phyloP scores from a whole-genome alignment of 2,797 vertebrate genomes.

The Etheostoma perlongum region DNA sequence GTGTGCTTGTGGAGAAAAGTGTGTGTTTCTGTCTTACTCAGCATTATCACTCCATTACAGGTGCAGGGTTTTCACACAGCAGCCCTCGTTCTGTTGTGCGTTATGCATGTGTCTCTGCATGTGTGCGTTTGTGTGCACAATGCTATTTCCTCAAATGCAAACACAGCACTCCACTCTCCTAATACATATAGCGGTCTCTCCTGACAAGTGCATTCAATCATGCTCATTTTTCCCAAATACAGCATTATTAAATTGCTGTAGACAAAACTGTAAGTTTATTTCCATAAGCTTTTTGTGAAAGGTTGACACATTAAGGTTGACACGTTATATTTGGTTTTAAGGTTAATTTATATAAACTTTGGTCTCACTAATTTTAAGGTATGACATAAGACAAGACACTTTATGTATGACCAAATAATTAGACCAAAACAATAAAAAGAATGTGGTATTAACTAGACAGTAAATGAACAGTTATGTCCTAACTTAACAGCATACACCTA shows the following conservation, averaged over 20 bases:
- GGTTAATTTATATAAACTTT: slow-evolving; percentile 21
- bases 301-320: slow-evolving; percentile 14
- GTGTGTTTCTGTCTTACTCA: slow-evolving; percentile 69
- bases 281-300: slow-evolving; percentile 57
- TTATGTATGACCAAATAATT: too few species aligned
- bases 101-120: slow-evolving; percentile 45
- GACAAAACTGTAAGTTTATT: slow-evolving; percentile 65
- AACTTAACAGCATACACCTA: too few species aligned
- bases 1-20: neutral
- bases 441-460: too few species aligned
- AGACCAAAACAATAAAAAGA: too few species aligned
- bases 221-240: slow-evolving; percentile 72
- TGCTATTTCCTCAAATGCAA: slow-evolving; percentile 73
- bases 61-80: slow-evolving; percentile 59
- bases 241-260: slow-evolving; percentile 66
- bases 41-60: slow-evolving; percentile 80
- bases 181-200: slow-evolving; percentile 63
- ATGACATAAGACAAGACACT: too few species aligned
- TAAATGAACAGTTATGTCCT: too few species aligned
- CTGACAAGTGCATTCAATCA: slow-evolving; percentile 79
- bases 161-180: slow-evolving; percentile 68
- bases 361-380: too few species aligned
- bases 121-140: slow-evolving; percentile 55
- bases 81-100: slow-evolving; percentile 41
- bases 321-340: slow-evolving; percentile 27